Conservation (phyloP, 2,113 vertebrate species). For the Gulo gulo region DNA sequence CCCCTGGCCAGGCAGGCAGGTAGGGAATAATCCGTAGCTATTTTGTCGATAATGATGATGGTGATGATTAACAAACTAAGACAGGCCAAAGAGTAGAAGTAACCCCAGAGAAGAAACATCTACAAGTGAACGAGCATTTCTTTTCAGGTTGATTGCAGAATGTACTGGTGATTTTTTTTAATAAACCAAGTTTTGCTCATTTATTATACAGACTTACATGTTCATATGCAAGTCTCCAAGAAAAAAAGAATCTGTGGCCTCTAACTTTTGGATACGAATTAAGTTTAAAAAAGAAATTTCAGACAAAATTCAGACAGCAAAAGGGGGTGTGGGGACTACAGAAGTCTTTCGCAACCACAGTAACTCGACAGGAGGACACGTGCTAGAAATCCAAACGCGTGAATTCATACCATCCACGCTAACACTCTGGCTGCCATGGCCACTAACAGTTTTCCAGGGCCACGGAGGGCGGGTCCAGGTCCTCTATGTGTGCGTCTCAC, state of each 20-base stretch:
- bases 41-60: too few species aligned
- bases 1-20: neutral
- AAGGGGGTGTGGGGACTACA: neutral
- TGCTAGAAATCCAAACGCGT: neutral
- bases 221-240: neutral
- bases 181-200: neutral
- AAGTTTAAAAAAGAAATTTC: neutral
- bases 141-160: neutral
- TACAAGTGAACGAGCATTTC: neutral
- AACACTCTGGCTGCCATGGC: fast-evolving
- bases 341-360: neutral
- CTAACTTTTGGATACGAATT: neutral
- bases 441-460: neutral
- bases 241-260: neutral
- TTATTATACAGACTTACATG: neutral
- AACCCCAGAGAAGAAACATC: neutral
- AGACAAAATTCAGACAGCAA: neutral
- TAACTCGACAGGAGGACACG: neutral
- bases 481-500: fast-evolving
- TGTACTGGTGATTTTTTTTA: neutral
- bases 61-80: neutral
- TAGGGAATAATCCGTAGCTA: fast-evolving
- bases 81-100: neutral
- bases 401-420: neutral
- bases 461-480: neutral